Evolutionary conservation across 2,113 vertebrate species (phyloP), one percentile per base, ranked within the genome.

Genomic region (Phylloscopus whistleri): DNA sequence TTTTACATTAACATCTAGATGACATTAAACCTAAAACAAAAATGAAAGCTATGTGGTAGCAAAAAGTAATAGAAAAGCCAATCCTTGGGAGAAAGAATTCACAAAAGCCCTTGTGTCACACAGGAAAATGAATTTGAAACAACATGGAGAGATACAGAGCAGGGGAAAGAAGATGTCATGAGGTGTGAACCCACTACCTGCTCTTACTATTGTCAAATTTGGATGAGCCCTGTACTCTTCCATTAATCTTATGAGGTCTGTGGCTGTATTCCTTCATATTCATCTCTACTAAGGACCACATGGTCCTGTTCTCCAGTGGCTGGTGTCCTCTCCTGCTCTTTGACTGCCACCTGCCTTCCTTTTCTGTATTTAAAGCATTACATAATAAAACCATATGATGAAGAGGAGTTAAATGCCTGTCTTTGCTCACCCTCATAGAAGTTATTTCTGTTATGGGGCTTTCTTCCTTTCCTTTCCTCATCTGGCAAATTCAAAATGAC

Each of bases 331-430:
- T 92, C 48, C 73, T 83, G 74, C 72, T 95, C 90, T 92, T 95
- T 78, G 87, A 79, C 69, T 94, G 72, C 87, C 93, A 91, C 93
- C 69, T 80, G 70, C 44, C 86, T 90, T 58, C 68, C 37, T n/a
- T 70, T 91, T 48, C 69, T 92, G 43, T 46, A 90, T 90, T 95
- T 94, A 69, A 95, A 87, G 41, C 49, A 39, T 96, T 97, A 89
- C 41, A 89, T 95, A 95, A 96, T 17, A 73, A 68, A 91, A 60
- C 27, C 95, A 97, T 94, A 95, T 0, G 52, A 96, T 95, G 96
- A 97, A 95, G 91, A 95, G 93, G 94, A 95, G 93, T 94, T 77
- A 92, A 89, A 94, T 58, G 87, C 30, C 84, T 90, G 53, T 59
- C 84, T 97, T 95, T 67, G 72, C 88, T 97, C 93, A 90, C 80